Evolutionary conservation across 2,797 vertebrate genomes (phyloP).

Genomic region (Heteromormyrus szaboi): DNA sequence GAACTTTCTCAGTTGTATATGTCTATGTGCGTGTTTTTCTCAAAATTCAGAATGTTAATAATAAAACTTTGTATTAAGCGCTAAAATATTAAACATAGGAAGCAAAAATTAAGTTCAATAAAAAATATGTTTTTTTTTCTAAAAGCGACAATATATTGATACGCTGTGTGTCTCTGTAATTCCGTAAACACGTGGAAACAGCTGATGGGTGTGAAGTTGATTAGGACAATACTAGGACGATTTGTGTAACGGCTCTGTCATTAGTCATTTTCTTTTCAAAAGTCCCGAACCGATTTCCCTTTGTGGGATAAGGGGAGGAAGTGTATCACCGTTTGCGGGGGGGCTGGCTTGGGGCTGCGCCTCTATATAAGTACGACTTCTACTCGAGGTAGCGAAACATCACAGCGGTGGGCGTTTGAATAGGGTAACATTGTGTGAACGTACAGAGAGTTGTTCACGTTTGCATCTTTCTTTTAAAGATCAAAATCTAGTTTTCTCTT

Average conservation of each 20-base stretch:
- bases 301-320: neutral
- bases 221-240: neutral
- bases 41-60: neutral
- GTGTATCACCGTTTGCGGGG: slow-evolving; percentile 24
- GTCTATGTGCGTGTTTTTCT: neutral
- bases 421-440: neutral
- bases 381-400: slow-evolving; percentile 6
- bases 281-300: neutral
- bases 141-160: neutral
- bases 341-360: slow-evolving; percentile 42
- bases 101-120: neutral
- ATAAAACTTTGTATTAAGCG: neutral
- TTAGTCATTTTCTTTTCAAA: slow-evolving; percentile 17
- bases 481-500: neutral
- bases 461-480: neutral
- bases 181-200: neutral
- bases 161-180: neutral
- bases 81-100: neutral
- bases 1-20: neutral
- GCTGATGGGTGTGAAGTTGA: neutral
- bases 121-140: neutral
- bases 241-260: neutral
- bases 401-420: neutral
- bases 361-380: slow-evolving; percentile 59
- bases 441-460: neutral